Base-by-base conservation (phyloP, 2,888 invertebrate species). In the Melinaea menophilus region DNA sequence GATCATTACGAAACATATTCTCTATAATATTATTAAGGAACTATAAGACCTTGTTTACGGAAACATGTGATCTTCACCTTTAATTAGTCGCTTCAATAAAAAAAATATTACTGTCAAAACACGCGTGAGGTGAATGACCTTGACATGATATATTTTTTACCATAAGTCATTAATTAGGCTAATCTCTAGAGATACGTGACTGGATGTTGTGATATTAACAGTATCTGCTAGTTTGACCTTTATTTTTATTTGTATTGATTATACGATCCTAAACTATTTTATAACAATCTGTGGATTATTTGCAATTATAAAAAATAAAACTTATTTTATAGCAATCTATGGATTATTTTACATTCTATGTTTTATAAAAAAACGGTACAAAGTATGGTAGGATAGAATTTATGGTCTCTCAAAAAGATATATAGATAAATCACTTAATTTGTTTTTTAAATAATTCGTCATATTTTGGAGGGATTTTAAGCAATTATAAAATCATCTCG, bases 41-140 rank as follows among this genome's bases (percentile, higher is more conserved):
- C 48, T 61, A 47, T 13, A 35, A 34, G 35, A 46, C 33, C 55
- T 60, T 67, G 67, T 67, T 67, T 67, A 67, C 67, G 67, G 64
- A 67, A 67, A 64, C 57, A 64, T 58, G 5, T 54, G 57, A 61
- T 58, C 12, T 54, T 47, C 34, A 51, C 2, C 45, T 35, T 47
- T 61, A 60, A 64, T 56, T 60, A 59, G n/a, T 5, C 12, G 41
- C 41, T 41, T 41, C 41, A 41, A 41, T 41, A 9, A 51, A 51
- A 46, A 46, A 51, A 51, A 51, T 48, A 51, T 31, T 31, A 51
- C 41, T 54, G 57, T 41, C 56, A 59, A 62, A 66, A 55, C 55
- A 41, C 47, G 62, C 62, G 64, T 62, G 65, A 58, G 46, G 46
- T 51, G 45, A 46, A 48, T 41, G 45, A 66, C 68, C 66, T 66